Evolutionary conservation across 1,140 invertebrate species (phyloP).

Genomic region (Oncopodura yosiiana): DNA sequence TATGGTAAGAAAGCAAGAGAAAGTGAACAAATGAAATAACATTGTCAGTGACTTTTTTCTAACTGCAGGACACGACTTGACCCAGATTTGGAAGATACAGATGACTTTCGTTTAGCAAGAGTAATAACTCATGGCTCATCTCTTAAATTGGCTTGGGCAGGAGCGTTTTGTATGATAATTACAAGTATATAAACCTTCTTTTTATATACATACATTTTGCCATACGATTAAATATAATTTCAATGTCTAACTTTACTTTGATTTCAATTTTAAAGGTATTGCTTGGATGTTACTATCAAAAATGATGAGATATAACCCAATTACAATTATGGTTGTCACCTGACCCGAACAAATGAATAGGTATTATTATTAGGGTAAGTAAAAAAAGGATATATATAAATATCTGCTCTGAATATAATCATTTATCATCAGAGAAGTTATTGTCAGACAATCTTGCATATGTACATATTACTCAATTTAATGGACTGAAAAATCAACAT

Average conservation of each 20-base stretch:
- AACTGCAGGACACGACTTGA: conserved; percentile 34
- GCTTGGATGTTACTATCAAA: conserved; percentile 79
- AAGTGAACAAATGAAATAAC: no score
- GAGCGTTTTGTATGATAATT: neutral
- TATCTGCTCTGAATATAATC: no score
- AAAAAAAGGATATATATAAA: no score
- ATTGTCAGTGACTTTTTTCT: no score
- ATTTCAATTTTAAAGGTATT: conserved; percentile 64
- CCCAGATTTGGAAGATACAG: conserved; percentile 15
- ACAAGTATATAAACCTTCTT: neutral
- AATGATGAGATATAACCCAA: conserved; percentile 77
- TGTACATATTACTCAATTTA: no score
- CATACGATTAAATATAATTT: no score
- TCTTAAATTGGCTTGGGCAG: neutral
- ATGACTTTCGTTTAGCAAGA: conserved; percentile 24
- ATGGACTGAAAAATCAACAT: no score
- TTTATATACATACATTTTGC: no score
- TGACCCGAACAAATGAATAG: conserved; percentile 12
- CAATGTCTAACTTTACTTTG: no score
- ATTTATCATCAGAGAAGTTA: no score
- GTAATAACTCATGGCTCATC: conserved; percentile 41
- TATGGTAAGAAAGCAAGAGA: no score
- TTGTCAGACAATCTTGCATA: no score
- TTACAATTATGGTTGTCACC: conserved; percentile 38
- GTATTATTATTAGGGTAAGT: neutral